Evolutionary conservation across 2,888 invertebrate species (phyloP).

Genomic region (Ophion costatus): DNA sequence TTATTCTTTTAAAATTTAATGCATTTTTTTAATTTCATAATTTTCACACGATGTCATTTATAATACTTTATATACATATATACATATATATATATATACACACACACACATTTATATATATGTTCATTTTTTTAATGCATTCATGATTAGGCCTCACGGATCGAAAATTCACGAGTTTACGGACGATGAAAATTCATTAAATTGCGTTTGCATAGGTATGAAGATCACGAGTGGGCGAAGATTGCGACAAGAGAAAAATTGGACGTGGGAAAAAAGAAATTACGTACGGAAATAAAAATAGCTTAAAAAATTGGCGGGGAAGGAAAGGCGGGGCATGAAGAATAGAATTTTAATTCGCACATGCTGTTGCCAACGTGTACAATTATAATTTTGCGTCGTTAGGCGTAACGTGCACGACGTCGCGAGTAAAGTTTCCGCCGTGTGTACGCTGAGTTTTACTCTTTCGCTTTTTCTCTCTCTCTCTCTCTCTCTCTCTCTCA

Average conservation of each 20-base stretch:
- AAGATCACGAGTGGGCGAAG: background rate
- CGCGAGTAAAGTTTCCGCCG: constrained; percentile 49
- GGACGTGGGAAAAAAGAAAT: constrained; percentile 10
- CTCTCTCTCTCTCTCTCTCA: background rate
- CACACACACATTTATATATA: background rate
- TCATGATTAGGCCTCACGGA: background rate
- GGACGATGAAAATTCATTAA: background rate
- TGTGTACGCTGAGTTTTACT: background rate
- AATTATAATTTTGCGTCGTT: constrained; percentile 66
- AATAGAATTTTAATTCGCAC: constrained; percentile 55
- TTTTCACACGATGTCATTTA: no score
- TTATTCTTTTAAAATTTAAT: no score
- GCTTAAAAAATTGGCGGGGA: constrained; percentile 2
- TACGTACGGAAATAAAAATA: constrained; percentile 5
- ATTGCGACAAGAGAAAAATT: constrained; percentile 18
- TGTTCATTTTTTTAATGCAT: background rate
- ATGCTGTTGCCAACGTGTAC: constrained; percentile 52
- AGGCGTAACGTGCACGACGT: constrained; percentile 47
- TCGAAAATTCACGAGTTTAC: background rate
- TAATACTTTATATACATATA: no score
- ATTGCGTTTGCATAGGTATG: background rate
- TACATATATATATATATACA: no score
- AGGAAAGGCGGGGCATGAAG: constrained; percentile 14
- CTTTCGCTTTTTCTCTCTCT: background rate
- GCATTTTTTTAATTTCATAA: no score